These are phyloP conservation scores for Lanius ludovicianus DNA, from an alignment of 2,113 vertebrate genomes.

Conservation along the genomic window DNA sequence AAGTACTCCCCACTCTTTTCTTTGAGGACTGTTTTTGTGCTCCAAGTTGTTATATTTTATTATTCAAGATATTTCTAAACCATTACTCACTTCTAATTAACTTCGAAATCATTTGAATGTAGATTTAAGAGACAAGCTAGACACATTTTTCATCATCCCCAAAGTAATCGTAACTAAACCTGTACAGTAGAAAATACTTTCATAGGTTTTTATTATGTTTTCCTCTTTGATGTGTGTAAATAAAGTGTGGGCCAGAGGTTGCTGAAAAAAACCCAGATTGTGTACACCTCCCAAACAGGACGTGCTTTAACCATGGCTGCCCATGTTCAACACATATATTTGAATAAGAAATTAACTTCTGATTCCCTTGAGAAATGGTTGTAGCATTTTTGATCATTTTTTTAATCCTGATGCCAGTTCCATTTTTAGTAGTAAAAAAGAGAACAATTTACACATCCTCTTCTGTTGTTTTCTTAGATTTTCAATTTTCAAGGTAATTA, in stretches of 20 bases:
- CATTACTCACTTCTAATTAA: conserved; percentile 39
- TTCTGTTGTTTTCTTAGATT: not conserved
- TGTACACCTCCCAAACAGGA: not conserved
- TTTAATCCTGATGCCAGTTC: not conserved
- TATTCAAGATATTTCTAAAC: conserved; percentile 19
- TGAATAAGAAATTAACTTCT: not conserved
- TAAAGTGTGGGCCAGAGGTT: not conserved
- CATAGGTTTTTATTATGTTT: not conserved
- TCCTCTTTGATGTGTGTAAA: not conserved
- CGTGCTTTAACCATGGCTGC: not conserved
- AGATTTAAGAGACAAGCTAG: not conserved
- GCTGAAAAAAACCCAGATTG: not conserved
- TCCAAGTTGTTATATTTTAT: not conserved
- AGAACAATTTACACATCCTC: not conserved
- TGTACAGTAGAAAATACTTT: not conserved
- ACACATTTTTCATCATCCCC: not conserved
- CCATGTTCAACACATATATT: not conserved
- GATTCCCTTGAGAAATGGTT: not conserved
- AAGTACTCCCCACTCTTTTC: not conserved
- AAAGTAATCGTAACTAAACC: not conserved
- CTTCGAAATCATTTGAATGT: not conserved
- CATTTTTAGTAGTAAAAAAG: not conserved
- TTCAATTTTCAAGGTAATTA: not conserved
- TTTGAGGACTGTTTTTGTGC: conserved; percentile 6
- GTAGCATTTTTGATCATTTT: not conserved